Conservation (phyloP, 2,113 vertebrate species). For the Microcebus lehilahytsara region DNA sequence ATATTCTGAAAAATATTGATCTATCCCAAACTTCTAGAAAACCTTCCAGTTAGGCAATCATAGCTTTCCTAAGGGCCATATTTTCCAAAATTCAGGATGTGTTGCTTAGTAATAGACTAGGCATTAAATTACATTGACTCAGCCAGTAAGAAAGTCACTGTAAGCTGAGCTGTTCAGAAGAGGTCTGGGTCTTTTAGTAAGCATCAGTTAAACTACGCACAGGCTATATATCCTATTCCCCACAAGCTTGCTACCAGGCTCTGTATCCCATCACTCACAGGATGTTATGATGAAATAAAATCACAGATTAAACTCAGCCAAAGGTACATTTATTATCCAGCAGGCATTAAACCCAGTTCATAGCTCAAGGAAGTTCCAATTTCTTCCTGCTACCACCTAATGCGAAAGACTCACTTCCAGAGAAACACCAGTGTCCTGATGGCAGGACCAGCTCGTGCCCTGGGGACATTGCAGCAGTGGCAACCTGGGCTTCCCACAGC, state of each 20-base stretch:
- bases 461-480: rapidly evolving
- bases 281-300: neutral
- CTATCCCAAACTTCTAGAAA: neutral
- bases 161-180: neutral
- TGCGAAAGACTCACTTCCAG: neutral
- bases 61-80: neutral
- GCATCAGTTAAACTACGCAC: neutral
- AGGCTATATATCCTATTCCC: neutral
- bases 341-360: neutral
- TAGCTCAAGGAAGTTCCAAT: neutral
- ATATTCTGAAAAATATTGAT: conserved; percentile 29
- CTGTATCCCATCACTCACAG: neutral
- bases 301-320: neutral
- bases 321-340: neutral
- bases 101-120: conserved; percentile 30
- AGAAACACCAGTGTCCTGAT: neutral
- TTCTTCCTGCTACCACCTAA: neutral
- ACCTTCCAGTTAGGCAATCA: neutral
- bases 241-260: neutral
- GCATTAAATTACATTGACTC: neutral
- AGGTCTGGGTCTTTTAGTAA: neutral
- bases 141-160: neutral
- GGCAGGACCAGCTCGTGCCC: neutral
- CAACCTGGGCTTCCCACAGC: neutral
- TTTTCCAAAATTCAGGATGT: neutral